Evolutionary conservation across 2,113 vertebrate species (phyloP), one percentile per base, ranked within the genome.

Genomic region (Cyanoderma ruficeps): DNA sequence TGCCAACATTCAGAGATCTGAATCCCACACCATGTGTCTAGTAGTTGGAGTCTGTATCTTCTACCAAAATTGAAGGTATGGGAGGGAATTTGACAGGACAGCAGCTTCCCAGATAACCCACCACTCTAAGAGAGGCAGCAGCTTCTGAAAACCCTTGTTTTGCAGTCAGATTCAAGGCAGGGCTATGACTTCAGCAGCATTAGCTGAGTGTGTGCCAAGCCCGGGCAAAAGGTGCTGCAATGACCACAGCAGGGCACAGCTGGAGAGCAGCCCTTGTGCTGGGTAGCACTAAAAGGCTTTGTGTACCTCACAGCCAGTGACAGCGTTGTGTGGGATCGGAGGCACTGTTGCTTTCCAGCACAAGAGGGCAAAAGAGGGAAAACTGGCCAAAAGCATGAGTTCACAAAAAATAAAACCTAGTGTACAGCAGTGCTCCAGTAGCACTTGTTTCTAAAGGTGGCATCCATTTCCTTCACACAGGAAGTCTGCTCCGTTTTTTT

Each of bases 151-250:
- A 16, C 20, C 11, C 21, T 80, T 3, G 0, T 57, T 64, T 57
- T 49, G 17, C 56, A 11, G 2, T 56, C 61, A 25, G 72, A 68
- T 64, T 82, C 24, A 28, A 59, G 60, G 77, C 13, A 42, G 47
- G 23, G 41, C 60, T 59, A 8, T 35, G 55, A 70, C 28, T 72
- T 50, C 80, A 41, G 52, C 76, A 78, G 46, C 44, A 7, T 8
- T 33, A 44, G 55, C 28, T 44, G 55, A 50, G 57, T 4, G 0
- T 37, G 22, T 0, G 2, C 67, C 83, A 47, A 90, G 47, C 41
- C 67, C 0, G 0, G 69, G 56, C 46, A 74, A 0, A 1, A 82
- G 72, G 31, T 52, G 64, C 60, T 83, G 71, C 7, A 3, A 6
- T 52, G 71, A 42, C 56, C 21, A 2, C 64, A 83, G 59, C 42